Conservation (phyloP, 2,888 invertebrate species). For the Adineta ricciae region DNA sequence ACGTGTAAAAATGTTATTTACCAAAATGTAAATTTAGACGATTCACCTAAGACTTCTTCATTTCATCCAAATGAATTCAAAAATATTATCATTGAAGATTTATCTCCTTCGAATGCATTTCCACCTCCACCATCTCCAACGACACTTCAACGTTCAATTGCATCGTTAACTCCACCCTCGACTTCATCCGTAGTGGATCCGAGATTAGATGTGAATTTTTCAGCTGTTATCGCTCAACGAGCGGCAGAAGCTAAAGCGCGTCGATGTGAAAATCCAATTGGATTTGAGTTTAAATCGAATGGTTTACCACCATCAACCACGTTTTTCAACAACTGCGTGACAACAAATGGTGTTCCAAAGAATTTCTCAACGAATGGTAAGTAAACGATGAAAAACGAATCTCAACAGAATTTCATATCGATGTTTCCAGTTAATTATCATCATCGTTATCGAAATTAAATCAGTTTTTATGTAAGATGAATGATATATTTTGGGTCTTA, state of each 20-base stretch:
- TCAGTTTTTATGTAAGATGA: background rate
- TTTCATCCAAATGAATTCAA: background rate
- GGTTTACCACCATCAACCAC: background rate
- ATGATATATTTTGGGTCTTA: background rate
- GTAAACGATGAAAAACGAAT: too few relatives aligned
- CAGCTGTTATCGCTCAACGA: slow-evolving; percentile 30
- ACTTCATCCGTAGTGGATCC: background rate
- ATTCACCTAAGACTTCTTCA: background rate
- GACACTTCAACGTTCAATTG: background rate
- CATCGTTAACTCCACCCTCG: background rate
- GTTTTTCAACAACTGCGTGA: background rate
- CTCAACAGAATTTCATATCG: too few relatives aligned
- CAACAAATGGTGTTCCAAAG: background rate
- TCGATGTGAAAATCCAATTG: slow-evolving; percentile 19
- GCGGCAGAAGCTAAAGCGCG: slow-evolving; percentile 32
- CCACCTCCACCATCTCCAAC: slow-evolving; percentile 17
- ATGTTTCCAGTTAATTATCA: background rate
- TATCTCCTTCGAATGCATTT: background rate
- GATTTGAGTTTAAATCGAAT: background rate
- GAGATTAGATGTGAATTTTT: slow-evolving; percentile 24
- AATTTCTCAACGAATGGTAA: background rate
- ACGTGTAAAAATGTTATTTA: background rate
- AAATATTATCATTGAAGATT: background rate
- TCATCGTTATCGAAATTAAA: background rate
- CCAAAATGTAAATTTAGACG: background rate